Evolutionary conservation across 2,797 vertebrate species (phyloP).

Genomic region (Anabacerthia variegaticeps): DNA sequence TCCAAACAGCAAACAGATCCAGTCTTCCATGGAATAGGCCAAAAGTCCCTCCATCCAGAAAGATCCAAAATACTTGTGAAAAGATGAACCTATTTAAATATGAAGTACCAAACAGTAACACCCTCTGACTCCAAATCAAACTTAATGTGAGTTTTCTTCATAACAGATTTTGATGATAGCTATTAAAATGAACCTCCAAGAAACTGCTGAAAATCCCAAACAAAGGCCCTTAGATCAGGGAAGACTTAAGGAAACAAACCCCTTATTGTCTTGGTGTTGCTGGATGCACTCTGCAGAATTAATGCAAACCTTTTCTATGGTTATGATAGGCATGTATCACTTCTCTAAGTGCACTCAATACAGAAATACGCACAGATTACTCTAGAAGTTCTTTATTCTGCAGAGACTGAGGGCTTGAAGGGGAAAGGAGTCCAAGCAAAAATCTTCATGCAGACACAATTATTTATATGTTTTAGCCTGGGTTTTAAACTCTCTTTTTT

Average conservation of each 20-base stretch:
- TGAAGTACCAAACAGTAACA: not conserved
- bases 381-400: not conserved
- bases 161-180: not conserved
- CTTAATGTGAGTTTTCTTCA: not conserved
- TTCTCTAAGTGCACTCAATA: not conserved
- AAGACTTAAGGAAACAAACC: not conserved
- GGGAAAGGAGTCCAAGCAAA: not conserved
- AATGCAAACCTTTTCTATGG: not conserved
- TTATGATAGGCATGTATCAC: not conserved
- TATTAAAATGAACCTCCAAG: not conserved
- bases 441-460: not conserved
- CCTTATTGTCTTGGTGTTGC: not conserved
- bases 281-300: not conserved
- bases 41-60: not conserved
- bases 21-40: not conserved
- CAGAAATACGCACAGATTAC: not conserved
- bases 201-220: not conserved
- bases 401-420: not conserved
- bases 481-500: not conserved
- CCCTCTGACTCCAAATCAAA: not conserved
- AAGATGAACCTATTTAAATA: not conserved
- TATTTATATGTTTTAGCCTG: not conserved
- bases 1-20: not conserved
- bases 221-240: not conserved
- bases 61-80: not conserved